Conservation (phyloP, 1,140 invertebrate genomes). For the Drosophila saltans region DNA sequence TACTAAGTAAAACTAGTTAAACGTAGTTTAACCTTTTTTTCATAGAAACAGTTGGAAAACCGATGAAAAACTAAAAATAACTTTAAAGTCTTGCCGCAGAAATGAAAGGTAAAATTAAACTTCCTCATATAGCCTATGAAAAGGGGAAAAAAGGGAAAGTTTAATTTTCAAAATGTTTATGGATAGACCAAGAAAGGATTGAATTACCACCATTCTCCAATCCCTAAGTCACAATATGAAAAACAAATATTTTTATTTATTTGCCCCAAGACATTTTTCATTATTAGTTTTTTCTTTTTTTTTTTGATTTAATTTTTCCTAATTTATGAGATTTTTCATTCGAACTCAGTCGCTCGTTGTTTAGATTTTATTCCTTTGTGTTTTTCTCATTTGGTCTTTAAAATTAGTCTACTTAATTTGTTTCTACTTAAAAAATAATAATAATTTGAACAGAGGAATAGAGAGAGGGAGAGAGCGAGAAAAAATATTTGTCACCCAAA, state of each 20-base stretch:
- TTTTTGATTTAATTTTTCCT: slow-evolving; percentile 50
- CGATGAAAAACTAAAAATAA: too few relatives aligned
- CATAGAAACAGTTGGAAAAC: too few relatives aligned
- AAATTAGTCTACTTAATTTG: slow-evolving; percentile 66
- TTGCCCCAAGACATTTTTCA: slow-evolving; percentile 30
- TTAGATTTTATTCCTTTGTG: neutral
- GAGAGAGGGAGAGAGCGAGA: neutral
- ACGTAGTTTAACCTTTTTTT: too few relatives aligned
- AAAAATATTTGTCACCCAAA: slow-evolving; percentile 56
- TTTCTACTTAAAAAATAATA: slow-evolving; percentile 44
- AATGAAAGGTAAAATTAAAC: too few relatives aligned
- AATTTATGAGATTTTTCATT: slow-evolving; percentile 55
- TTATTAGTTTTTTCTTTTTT: slow-evolving; percentile 22
- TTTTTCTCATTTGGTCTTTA: slow-evolving; percentile 51
- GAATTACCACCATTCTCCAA: slow-evolving; percentile 40
- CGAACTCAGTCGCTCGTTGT: slow-evolving; percentile 2
- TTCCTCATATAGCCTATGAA: too few relatives aligned
- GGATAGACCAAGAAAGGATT: slow-evolving; percentile 45
- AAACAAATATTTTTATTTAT: slow-evolving; percentile 21
- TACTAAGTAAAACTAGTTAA: too few relatives aligned
- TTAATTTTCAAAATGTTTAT: neutral
- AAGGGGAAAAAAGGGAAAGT: neutral
- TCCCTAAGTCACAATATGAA: neutral
- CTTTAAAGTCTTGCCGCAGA: too few relatives aligned
- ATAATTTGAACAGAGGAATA: slow-evolving; percentile 5